Evolutionary conservation across 2,888 invertebrate genomes (phyloP), one percentile per base, ranked within the genome.

Genomic region (Acrobasis repandana): DNA sequence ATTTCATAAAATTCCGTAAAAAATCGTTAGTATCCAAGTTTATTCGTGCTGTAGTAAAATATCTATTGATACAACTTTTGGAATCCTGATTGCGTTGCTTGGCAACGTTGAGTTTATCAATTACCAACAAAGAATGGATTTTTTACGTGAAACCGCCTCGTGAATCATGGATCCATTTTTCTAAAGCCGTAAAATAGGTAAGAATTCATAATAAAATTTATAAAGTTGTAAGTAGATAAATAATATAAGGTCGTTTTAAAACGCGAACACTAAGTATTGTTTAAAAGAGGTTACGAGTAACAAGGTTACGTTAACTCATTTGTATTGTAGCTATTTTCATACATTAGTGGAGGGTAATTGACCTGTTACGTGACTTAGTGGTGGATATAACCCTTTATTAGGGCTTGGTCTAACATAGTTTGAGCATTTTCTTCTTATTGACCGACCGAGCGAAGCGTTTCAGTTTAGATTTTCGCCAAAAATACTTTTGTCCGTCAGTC

Each of bases 21-120:
- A 34, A 48, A 34, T 34, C 48, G 5, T 20, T 48, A 33, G 28
- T 16, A n/a, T 48, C 36, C 38, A 18, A 36, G 54, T 54, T 36
- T 36, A 9, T 14, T 14, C 5, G 1, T 10, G 16, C 38, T 14
- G 18, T 20, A 54, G n/a, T 43, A 49, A 50, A 58, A 49, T 18
- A 38, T 20, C 18, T 63, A 64, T 64, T 61, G 67, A 67, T 62
- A 54, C 62, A 62, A 61, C 64, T 49, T 63, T 61, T 52, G 63
- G 59, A 59, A 59, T 68, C 63, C 69, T 77, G 86, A 87, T 86
- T 84, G 77, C 71, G 88, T 90, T 88, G 88, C 90, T 84, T 83
- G 74, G 90, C 67, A 69, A 89, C 88, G 28, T 28, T 46, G 68
- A 72, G 72, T 73, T 74, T 77, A 82, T 77, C 72, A 76, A 72